Evolutionary conservation across 2,797 vertebrate genomes (phyloP).

Genomic region (Enteromius anoplus): DNA sequence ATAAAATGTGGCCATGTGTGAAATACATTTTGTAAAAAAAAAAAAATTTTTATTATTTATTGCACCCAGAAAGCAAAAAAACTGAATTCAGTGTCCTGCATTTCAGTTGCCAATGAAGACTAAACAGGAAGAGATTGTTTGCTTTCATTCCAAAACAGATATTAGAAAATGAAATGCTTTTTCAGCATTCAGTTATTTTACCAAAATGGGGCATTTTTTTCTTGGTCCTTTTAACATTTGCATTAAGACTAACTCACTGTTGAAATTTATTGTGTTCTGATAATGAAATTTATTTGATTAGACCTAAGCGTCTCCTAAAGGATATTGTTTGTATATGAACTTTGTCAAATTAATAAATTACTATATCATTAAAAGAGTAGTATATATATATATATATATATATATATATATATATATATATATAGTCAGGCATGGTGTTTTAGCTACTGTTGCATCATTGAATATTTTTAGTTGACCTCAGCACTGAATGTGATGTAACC

Average conservation of each 20-base stretch:
- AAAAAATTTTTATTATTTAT: background rate
- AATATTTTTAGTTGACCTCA: constrained; percentile 9
- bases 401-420: no score
- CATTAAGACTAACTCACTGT: background rate
- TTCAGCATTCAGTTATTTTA: background rate
- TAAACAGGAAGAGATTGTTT: constrained; percentile 15
- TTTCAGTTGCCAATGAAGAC: background rate
- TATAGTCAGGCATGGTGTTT: background rate
- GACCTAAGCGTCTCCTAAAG: background rate
- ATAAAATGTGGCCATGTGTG: background rate
- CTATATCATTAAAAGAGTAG: background rate
- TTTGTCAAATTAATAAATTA: background rate
- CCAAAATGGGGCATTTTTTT: background rate
- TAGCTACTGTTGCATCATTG: background rate
- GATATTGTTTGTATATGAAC: no score
- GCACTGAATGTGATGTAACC: constrained; percentile 5
- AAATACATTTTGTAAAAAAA: background rate
- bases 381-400: no score
- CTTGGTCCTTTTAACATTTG: background rate
- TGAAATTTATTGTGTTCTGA: background rate
- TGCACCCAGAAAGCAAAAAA: background rate
- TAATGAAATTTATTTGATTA: background rate
- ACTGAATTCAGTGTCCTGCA: background rate
- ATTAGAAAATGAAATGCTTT: background rate
- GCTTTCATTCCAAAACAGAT: background rate